These are phyloP conservation scores for Acrobeloides nanus DNA, from an alignment of 2,888 invertebrate genomes.

Conservation along the genomic window DNA sequence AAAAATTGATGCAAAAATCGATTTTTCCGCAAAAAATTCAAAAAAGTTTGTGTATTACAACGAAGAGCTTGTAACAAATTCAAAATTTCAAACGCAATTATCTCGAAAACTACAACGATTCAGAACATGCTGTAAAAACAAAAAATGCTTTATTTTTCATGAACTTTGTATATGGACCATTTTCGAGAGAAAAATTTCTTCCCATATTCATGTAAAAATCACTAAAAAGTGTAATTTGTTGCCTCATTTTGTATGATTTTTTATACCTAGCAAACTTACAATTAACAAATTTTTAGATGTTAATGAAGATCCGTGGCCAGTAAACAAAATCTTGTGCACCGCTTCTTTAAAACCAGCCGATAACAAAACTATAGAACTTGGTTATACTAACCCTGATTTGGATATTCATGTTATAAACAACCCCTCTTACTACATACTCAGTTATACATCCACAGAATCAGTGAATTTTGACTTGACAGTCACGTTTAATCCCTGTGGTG, in stretches of 20 bases:
- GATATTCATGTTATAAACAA: constrained; percentile 20
- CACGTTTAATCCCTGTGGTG: constrained; percentile 30
- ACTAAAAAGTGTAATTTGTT: too few relatives aligned
- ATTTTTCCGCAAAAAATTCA: too few relatives aligned
- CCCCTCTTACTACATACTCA: constrained; percentile 5
- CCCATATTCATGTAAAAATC: too few relatives aligned
- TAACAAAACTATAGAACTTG: constrained; percentile 10
- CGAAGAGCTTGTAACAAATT: too few relatives aligned
- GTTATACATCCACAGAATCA: neutral
- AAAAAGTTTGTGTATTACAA: too few relatives aligned
- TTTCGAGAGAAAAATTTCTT: too few relatives aligned
- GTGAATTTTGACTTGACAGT: constrained; percentile 8
- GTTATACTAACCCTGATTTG: constrained; percentile 7
- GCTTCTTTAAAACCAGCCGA: constrained; percentile 13
- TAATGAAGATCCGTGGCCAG: constrained; percentile 15
- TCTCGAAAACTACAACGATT: too few relatives aligned
- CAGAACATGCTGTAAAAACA: too few relatives aligned
- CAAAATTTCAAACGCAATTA: too few relatives aligned
- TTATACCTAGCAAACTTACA: neutral
- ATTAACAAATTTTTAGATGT: constrained; percentile 7
- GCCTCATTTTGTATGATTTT: neutral
- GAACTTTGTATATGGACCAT: too few relatives aligned
- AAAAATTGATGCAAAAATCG: too few relatives aligned
- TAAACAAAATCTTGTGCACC: constrained; percentile 24
- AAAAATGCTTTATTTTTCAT: too few relatives aligned